These are phyloP conservation scores for Pterostichus madidus DNA, from an alignment of 2,888 invertebrate genomes.

Conservation along the genomic window DNA sequence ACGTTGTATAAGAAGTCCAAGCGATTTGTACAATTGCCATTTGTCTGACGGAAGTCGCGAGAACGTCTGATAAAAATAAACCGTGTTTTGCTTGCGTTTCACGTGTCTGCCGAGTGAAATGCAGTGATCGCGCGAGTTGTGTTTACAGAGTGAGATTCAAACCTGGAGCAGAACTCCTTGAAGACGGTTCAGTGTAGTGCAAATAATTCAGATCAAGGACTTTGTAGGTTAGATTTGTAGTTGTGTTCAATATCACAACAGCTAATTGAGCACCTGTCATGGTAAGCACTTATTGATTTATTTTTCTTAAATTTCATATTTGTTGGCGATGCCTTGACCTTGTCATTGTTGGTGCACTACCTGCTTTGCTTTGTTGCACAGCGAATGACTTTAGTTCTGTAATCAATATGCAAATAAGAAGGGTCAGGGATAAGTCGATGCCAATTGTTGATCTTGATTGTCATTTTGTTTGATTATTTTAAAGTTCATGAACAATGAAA, in stretches of 20 bases:
- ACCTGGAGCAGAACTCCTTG: slow-evolving; percentile 19
- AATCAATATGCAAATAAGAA: slow-evolving; percentile 4
- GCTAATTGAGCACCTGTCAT: slow-evolving; percentile 58
- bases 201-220: slow-evolving; percentile 41
- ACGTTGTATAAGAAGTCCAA: slow-evolving; percentile 32
- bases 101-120: slow-evolving; percentile 42
- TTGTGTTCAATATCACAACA: slow-evolving; percentile 43
- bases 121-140: slow-evolving; percentile 33
- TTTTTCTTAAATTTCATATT: slow-evolving; percentile 41
- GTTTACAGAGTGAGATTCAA: slow-evolving; percentile 6
- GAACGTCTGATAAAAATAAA: slow-evolving; percentile 36
- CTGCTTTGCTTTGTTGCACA: slow-evolving; percentile 32
- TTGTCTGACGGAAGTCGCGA: slow-evolving; percentile 48
- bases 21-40: slow-evolving; percentile 45
- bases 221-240: slow-evolving; percentile 18
- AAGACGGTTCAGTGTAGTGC: slow-evolving; percentile 38
- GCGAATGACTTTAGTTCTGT: slow-evolving; percentile 18
- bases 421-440: slow-evolving; percentile 16
- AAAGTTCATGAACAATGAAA: slow-evolving; percentile 52
- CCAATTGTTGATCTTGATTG: slow-evolving; percentile 59
- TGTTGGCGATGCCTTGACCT: slow-evolving; percentile 43
- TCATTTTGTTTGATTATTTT: slow-evolving; percentile 23
- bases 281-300: slow-evolving; percentile 49
- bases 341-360: slow-evolving; percentile 51
- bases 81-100: slow-evolving; percentile 1